A percentile compares a stretch with the other conserved stretches of the same genome.
phyloP scores from a whole-genome alignment of 2,888 invertebrate species.

The Achlya flavicornis region DNA sequence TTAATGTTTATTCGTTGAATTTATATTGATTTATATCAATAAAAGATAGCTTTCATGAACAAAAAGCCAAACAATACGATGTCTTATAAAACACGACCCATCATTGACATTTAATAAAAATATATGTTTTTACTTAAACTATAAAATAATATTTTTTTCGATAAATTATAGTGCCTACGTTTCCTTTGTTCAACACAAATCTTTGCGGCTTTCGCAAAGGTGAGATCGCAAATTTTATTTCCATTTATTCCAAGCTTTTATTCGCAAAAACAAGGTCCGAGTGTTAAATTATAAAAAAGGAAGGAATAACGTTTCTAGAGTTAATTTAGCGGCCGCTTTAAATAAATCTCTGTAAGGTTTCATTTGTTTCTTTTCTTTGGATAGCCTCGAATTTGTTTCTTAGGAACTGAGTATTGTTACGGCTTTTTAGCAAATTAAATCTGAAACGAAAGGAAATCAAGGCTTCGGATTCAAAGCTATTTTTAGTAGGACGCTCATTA shows the following conservation, averaged over 20 bases:
- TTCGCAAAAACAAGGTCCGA: slow-evolving; percentile 44
- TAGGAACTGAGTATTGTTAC: slow-evolving; percentile 14
- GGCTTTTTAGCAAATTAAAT: slow-evolving; percentile 12
- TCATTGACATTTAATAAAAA: too few relatives aligned
- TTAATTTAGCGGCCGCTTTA: slow-evolving; percentile 58
- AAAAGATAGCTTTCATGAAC: too few relatives aligned
- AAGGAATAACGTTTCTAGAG: slow-evolving; percentile 56
- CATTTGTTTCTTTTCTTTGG: slow-evolving; percentile 51
- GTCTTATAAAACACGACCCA: too few relatives aligned
- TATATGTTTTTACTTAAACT: too few relatives aligned
- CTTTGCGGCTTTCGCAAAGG: slow-evolving; percentile 26
- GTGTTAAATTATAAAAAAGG: slow-evolving; percentile 62
- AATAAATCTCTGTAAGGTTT: slow-evolving; percentile 61
- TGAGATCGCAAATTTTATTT: slow-evolving; percentile 46
- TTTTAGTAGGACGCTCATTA: neutral
- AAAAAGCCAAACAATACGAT: too few relatives aligned
- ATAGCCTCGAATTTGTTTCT: slow-evolving; percentile 29
- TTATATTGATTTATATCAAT: too few relatives aligned
- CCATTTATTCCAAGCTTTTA: slow-evolving; percentile 41
- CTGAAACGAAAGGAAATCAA: slow-evolving; percentile 12
- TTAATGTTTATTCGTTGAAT: too few relatives aligned
- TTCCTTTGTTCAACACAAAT: slow-evolving; percentile 21
- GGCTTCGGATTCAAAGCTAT: slow-evolving; percentile 5
- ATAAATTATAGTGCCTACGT: neutral
- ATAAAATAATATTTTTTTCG: too few relatives aligned